Evolutionary conservation across 2,888 invertebrate genomes (phyloP), one percentile per base, ranked within the genome.

Genomic region (Acronicta psi): DNA sequence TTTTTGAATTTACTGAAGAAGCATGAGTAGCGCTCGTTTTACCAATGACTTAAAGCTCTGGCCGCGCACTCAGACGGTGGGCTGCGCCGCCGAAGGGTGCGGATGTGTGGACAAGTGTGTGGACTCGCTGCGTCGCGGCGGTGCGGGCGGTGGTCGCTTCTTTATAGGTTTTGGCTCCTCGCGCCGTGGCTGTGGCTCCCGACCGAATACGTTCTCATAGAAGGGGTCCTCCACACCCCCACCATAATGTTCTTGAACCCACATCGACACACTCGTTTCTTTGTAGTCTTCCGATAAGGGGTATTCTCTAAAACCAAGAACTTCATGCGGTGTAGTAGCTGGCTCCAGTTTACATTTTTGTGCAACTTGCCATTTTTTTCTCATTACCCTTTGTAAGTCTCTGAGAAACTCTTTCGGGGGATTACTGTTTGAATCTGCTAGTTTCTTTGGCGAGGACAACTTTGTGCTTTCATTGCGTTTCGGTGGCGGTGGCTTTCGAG

Each of bases 311-410:
- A 98, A 98, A 0, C 98, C 98, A 8, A 98, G 95, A 2, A 98
- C 98, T 85, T 98, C 98, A 82, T 98, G 98, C 0, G 98, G 98
- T 37, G 97, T 97, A 1, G 98, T 97, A n/a, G 97, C 96, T 13
- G 96, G 96, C 85, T 98, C 98, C 20, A 97, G 91, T 87, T 98
- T 97, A 83, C 98, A 98, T 84, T 98, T 98, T 82, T 98, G 98
- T 3, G 98, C 98, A 0, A 98, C 98, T 81, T 98, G 97, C 97
- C 97, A 97, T 82, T 98, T 98, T 83, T 98, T 98, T 71, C 97
- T 95, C 97, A 98, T 98, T 0, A 98, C 98, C 50, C 98, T 95
- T 83, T 98, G 98, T 45, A 98, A 93, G 86, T 98, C 98, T 83
- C 97, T 97, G 42, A 98, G 93, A 82, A 98, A 98, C 59, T 97